Evolutionary conservation across 23 tunicate genomes (phyloP).

Genomic region (Trididemnum clinides): DNA sequence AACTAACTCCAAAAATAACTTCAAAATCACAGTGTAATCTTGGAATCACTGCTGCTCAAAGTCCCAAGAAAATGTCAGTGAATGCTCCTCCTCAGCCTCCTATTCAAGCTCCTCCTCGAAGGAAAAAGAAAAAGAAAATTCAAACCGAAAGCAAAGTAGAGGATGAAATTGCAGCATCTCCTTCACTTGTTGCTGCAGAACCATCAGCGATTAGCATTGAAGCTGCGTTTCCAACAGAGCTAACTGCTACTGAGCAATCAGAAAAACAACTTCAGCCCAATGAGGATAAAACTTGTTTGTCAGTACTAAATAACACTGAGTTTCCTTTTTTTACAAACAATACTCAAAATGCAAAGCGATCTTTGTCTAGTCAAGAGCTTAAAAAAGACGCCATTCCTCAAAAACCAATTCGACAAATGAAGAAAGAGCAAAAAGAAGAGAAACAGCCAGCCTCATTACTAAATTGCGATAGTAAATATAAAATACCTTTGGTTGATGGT

Average conservation of each 20-base stretch:
- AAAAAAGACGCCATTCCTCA: background rate
- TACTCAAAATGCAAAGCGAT: background rate
- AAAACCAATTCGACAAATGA: background rate
- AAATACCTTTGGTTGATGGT: background rate
- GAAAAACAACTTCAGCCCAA: background rate
- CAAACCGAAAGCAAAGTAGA: background rate
- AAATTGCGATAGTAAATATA: no score
- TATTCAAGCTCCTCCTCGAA: conserved; percentile 56
- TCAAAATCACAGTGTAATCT: no score
- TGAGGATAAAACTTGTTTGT: background rate
- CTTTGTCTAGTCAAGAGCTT: no score
- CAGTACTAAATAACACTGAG: background rate
- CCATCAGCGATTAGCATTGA: background rate
- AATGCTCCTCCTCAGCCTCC: background rate
- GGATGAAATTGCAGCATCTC: background rate
- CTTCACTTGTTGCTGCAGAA: background rate
- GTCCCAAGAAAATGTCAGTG: no score
- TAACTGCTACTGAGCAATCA: background rate
- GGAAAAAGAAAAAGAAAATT: conserved; percentile 41
- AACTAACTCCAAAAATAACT: no score
- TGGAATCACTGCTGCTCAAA: background rate
- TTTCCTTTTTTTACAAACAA: background rate
- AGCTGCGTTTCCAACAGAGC: background rate
- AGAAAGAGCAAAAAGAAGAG: background rate
- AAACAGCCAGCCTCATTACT: no score